Evolutionary conservation across 2,113 vertebrate genomes (phyloP).

Genomic region (Bubo blakistoni): DNA sequence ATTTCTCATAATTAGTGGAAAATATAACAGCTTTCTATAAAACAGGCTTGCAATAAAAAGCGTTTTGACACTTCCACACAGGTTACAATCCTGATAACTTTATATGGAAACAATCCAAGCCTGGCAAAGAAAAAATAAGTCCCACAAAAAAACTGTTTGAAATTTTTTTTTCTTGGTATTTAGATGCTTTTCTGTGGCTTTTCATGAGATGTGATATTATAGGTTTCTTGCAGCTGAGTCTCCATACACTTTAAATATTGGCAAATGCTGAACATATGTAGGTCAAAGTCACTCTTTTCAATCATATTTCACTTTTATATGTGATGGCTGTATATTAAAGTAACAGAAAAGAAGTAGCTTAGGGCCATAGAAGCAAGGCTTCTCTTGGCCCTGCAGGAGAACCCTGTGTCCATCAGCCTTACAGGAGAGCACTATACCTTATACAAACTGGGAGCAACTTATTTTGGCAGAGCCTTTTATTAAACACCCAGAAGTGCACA

Average conservation of each 20-base stretch:
- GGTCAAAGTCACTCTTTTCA: slow-evolving; percentile 10
- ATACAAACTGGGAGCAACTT: neutral
- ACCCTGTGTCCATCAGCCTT: neutral
- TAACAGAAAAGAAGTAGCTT: neutral
- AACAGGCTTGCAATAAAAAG: slow-evolving; percentile 49
- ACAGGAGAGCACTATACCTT: neutral
- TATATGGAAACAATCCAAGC: slow-evolving; percentile 21
- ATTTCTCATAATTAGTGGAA: slow-evolving; percentile 64
- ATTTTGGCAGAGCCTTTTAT: neutral
- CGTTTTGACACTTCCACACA: slow-evolving; percentile 33
- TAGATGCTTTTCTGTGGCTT: neutral
- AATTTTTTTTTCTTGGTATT: neutral
- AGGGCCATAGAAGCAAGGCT: neutral
- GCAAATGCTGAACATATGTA: slow-evolving; percentile 17
- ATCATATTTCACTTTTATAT: neutral
- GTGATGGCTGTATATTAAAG: neutral
- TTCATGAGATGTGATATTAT: neutral
- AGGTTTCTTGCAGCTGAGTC: neutral
- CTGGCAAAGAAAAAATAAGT: neutral
- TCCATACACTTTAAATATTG: neutral
- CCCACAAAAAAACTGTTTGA: neutral
- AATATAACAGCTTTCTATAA: slow-evolving; percentile 52
- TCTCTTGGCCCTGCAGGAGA: neutral
- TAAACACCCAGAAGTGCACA: neutral
- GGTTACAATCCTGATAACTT: slow-evolving; percentile 56